phyloP scores from a whole-genome alignment of 2,113 vertebrate genomes.

The Hirundichthys speculiger region DNA sequence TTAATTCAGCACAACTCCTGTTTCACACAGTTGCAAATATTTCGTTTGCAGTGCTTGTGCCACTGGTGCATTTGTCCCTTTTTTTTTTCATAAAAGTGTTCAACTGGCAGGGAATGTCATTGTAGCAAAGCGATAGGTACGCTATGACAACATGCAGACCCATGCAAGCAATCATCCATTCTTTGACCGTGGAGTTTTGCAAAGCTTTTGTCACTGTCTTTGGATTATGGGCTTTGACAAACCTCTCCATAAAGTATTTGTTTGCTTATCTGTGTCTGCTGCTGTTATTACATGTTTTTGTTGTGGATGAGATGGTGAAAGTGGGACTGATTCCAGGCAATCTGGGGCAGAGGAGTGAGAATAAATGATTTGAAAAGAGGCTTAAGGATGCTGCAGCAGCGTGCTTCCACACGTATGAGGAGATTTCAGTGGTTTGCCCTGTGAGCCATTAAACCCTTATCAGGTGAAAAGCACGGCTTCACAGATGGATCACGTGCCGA shows the following conservation, averaged over 20 bases:
- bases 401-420: constrained; percentile 6
- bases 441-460: constrained; percentile 9
- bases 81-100: constrained; percentile 54
- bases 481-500: not conserved
- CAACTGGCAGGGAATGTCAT: constrained; percentile 32
- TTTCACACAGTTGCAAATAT: constrained; percentile 37
- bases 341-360: constrained; percentile 41
- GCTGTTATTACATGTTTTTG: constrained; percentile 55
- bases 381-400: constrained; percentile 10
- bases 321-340: constrained; percentile 54
- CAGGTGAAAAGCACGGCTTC: not conserved
- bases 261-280: constrained; percentile 46
- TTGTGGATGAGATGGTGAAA: constrained; percentile 49
- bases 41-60: constrained; percentile 13
- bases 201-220: constrained; percentile 46
- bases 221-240: constrained; percentile 55
- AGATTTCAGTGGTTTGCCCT: not conserved
- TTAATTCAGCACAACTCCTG: constrained; percentile 55
- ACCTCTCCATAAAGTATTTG: constrained; percentile 45
- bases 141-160: constrained; percentile 52
- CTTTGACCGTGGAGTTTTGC: constrained; percentile 36
- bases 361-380: constrained; percentile 46
- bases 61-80: constrained; percentile 34
- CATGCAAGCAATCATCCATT: constrained; percentile 48
- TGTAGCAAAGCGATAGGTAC: constrained; percentile 53